A percentile compares a stretch with the other conserved stretches of the same genome.
Evolutionary conservation across 2,113 vertebrate genomes (phyloP).

Genomic region (Setophaga coronata): DNA sequence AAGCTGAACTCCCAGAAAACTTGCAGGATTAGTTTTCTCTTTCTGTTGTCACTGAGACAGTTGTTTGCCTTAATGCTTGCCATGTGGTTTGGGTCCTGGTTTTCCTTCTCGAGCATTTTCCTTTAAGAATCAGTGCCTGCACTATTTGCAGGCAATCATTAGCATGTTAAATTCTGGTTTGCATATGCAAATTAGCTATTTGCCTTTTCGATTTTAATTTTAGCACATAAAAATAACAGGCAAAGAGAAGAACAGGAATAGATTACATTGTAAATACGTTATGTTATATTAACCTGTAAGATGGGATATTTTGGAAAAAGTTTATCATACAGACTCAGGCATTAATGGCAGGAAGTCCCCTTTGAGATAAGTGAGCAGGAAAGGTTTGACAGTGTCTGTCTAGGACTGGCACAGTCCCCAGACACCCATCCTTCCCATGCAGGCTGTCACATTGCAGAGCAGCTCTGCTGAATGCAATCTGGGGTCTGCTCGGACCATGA

Average conservation of each 20-base stretch:
- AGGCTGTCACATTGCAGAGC: neutral
- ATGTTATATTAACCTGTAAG: neutral
- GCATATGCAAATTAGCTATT: neutral
- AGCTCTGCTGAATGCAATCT: neutral
- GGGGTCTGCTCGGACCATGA: rapidly evolving
- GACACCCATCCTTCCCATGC: neutral
- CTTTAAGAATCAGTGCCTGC: neutral
- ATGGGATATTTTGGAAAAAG: neutral
- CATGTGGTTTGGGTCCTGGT: rapidly evolving
- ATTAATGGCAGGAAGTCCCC: neutral
- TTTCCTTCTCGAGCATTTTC: neutral
- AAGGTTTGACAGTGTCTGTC: neutral
- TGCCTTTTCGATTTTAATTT: neutral
- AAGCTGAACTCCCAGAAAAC: neutral
- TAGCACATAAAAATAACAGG: neutral
- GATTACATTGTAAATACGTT: neutral
- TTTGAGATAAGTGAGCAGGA: neutral
- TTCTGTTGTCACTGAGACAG: neutral
- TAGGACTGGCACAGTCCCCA: neutral
- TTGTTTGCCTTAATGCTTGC: neutral
- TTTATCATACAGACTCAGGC: neutral
- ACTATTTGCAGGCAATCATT: neutral
- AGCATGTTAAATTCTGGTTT: neutral
- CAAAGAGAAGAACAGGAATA: neutral
- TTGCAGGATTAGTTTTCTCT: neutral